A percentile compares a stretch with the other conserved stretches of the same genome.
Evolutionary conservation across 1,140 invertebrate genomes (phyloP).

Genomic region (Helicoverpa zea): DNA sequence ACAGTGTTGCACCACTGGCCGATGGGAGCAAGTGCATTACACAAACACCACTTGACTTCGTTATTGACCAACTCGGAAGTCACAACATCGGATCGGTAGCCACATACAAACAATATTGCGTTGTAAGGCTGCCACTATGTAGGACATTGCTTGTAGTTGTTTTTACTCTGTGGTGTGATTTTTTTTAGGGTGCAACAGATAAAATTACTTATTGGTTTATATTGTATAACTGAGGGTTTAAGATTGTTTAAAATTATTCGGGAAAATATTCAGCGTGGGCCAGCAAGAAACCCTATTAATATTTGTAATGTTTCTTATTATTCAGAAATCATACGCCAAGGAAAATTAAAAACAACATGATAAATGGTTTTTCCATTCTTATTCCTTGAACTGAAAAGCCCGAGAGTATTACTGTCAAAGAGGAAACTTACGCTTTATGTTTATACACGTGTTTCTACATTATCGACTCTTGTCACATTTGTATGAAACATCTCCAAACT

Average conservation of each 20-base stretch:
- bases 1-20: conserved; percentile 23
- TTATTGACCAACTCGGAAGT: conserved; percentile 50
- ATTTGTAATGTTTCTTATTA: no score
- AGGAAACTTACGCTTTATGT: no score
- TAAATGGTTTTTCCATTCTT: background rate
- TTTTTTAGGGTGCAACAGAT: background rate
- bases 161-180: conserved; percentile 1
- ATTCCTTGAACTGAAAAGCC: background rate
- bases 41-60: conserved; percentile 54
- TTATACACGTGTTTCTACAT: background rate
- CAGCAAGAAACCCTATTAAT: no score
- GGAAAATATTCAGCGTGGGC: no score
- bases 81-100: conserved; percentile 51
- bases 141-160: background rate
- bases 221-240: no score
- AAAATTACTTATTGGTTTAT: no score
- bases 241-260: no score
- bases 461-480: background rate
- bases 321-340: no score
- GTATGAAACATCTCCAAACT: background rate
- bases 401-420: no score
- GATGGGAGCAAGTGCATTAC: conserved; percentile 55
- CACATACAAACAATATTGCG: conserved; percentile 45
- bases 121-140: background rate
- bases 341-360: no score